Evolutionary conservation across 2,888 invertebrate species (phyloP).

Genomic region (Drosophila fulvimacula): DNA sequence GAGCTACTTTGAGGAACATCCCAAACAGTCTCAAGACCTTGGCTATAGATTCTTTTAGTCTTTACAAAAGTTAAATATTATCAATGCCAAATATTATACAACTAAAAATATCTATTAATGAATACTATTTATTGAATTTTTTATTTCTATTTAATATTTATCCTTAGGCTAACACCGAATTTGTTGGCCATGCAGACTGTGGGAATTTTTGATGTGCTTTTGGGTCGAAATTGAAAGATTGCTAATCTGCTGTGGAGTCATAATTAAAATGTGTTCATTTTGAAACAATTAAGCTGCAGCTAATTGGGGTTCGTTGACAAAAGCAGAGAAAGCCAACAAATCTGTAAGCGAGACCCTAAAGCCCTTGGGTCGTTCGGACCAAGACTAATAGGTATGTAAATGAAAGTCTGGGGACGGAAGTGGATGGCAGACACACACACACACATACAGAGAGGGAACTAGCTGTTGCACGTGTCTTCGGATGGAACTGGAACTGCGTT

Average conservation of each 20-base stretch:
- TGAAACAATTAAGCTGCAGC: conserved; percentile 15
- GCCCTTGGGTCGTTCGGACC: conserved; percentile 36
- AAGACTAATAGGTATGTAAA: conserved; percentile 65
- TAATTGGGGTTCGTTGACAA: conserved; percentile 50
- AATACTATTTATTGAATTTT: too few relatives aligned
- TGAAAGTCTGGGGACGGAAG: conserved; percentile 68
- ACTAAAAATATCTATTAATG: too few relatives aligned
- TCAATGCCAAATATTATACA: background rate
- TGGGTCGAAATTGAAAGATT: conserved; percentile 3
- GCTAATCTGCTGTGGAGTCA: conserved; percentile 15
- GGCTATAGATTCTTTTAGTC: background rate
- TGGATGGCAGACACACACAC: conserved; percentile 31
- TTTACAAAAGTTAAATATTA: background rate
- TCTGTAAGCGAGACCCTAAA: conserved; percentile 29
- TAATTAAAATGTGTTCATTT: conserved; percentile 21
- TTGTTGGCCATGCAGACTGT: background rate
- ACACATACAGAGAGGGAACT: background rate
- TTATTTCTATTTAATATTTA: background rate
- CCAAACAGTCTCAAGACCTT: background rate
- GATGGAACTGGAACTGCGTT: conserved; percentile 69
- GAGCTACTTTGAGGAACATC: background rate
- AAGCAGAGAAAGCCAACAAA: conserved; percentile 33
- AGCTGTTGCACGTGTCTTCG: conserved; percentile 44
- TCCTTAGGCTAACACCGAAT: background rate
- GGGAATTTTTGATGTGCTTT: conserved; percentile 5